Percentiles rank a stretch among this genome's conserved stretches.
Evolutionary conservation across 2,113 vertebrate genomes (phyloP).

Genomic region (Cercocebus atys): DNA sequence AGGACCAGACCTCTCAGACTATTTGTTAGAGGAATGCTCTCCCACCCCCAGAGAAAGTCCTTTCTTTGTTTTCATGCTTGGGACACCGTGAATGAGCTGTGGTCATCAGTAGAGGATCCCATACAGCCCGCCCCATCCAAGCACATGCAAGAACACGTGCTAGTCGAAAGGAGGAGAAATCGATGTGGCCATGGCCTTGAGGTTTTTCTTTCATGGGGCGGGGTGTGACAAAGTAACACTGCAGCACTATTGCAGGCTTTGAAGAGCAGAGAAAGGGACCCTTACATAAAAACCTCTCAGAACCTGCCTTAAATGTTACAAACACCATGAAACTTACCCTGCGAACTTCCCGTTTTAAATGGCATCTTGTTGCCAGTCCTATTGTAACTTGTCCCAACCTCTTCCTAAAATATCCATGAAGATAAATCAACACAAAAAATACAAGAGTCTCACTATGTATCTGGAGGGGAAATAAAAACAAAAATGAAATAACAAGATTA

Average conservation of each 20-base stretch:
- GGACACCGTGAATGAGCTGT: fast-evolving
- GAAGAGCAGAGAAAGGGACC: neutral
- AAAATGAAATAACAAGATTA: neutral
- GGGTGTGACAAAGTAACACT: neutral
- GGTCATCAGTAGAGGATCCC: neutral
- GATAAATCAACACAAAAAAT: neutral
- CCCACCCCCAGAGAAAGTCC: fast-evolving
- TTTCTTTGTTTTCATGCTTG: neutral
- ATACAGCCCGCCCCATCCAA: no score
- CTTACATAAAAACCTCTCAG: neutral
- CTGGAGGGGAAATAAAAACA: neutral
- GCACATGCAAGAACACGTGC: neutral
- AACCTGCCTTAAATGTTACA: neutral
- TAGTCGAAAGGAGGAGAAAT: neutral
- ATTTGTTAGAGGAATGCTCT: neutral
- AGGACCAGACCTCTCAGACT: neutral
- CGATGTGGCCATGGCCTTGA: neutral
- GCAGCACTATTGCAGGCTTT: neutral
- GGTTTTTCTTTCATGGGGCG: neutral
- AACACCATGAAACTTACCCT: neutral
- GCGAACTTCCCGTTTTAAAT: neutral
- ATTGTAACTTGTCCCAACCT: neutral
- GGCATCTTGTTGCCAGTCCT: neutral
- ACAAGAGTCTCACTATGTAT: neutral
- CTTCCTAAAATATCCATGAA: neutral